Evolutionary conservation across 2,113 vertebrate species (phyloP), one percentile per base, ranked within the genome.

Genomic region (Seriola aureovittata): DNA sequence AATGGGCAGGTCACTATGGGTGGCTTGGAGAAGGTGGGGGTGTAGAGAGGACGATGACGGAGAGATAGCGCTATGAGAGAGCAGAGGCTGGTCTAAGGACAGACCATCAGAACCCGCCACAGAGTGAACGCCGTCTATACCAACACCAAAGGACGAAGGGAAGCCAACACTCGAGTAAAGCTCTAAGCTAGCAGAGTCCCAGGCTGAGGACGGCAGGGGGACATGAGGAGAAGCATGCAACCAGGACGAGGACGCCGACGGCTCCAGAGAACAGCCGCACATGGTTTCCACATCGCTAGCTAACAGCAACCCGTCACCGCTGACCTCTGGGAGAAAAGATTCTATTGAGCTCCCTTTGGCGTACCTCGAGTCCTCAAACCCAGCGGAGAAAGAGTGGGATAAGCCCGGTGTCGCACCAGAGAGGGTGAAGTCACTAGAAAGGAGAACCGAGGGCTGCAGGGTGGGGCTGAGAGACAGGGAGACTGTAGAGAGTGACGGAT

Each of bases 361-460:
- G 1, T 85, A 89, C 40, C 78, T 78, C 0, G 85, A 91, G 46
- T 92, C 85, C 23, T 84, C 88, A 60, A 85, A 71, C 59, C 73
- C 91, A 12, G 57, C 94, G 80, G 95, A 94, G 81, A 94, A 90
- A 86, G 95, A 93, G 50, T 84, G 95, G 82, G 96, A 95, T 62
- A 95, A 95, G 8, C 85, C 89, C 0, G 90, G 88, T 16, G 87
- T 88, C 5, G 75, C 84, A 85, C 88, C 94, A 80, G 95, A 95
- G 91, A 93, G 90, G 82, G 95, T 93, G 73, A 23, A 93, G 88
- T 96, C 95, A 70, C 94, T 95, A 90, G 96, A 95, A 0, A 95
- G 89, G 89, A 93, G 89, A 73, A 64, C 92, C 0, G 96, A 96
- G 70, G 96, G 95, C 88, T 95, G 95, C 42, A 96, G 95, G 83